Evolutionary conservation across 2,797 vertebrate genomes (phyloP).

Genomic region (Cirrhinus molitorella): DNA sequence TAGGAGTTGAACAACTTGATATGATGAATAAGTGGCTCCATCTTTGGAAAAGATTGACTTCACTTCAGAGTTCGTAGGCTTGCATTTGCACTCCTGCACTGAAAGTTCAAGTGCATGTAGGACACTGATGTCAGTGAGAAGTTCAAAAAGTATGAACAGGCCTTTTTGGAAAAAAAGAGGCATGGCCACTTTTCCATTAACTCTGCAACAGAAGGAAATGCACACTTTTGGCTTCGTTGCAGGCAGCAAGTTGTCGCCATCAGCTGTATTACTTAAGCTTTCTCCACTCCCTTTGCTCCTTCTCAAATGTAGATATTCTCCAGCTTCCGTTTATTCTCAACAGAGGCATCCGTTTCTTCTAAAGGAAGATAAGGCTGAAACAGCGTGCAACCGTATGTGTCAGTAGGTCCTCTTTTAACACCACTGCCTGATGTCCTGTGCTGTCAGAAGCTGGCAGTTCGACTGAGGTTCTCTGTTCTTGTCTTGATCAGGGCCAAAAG

Average conservation of each 20-base stretch:
- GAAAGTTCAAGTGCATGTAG: background rate
- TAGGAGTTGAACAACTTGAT: background rate
- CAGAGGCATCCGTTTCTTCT: background rate
- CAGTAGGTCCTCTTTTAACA: background rate
- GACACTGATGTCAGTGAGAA: conserved; percentile 12
- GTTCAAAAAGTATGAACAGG: background rate
- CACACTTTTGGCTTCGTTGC: conserved; percentile 22
- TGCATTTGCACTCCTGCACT: background rate
- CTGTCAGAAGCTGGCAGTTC: background rate
- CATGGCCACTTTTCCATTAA: conserved; percentile 15
- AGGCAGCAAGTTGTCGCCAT: conserved; percentile 52
- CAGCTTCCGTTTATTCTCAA: background rate
- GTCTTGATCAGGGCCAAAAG: background rate
- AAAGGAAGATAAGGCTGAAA: too few species aligned
- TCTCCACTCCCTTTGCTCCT: conserved; percentile 44
- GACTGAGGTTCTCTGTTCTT: background rate
- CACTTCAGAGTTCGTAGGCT: background rate
- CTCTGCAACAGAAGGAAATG: conserved; percentile 22
- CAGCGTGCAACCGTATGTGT: background rate
- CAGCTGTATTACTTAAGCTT: conserved; percentile 32
- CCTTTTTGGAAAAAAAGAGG: conserved; percentile 6
- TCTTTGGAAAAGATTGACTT: background rate
- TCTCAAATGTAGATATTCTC: conserved; percentile 5
- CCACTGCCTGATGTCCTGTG: background rate
- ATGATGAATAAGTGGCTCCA: background rate